phyloP scores from a whole-genome alignment of 92 coral and sea anemone genomes.

The Porites evermanni region DNA sequence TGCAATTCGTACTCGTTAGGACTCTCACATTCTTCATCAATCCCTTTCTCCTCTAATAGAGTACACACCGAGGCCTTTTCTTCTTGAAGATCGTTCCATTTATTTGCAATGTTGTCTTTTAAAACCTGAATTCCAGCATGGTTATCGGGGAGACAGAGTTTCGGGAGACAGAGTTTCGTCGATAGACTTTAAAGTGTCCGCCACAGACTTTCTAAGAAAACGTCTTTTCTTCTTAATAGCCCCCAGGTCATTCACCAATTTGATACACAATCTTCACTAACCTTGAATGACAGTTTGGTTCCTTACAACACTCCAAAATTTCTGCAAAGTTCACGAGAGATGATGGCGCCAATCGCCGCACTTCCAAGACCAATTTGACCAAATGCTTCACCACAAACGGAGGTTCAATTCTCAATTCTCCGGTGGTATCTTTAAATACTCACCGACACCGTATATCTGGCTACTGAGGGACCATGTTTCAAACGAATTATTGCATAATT shows the following conservation, averaged over 20 bases:
- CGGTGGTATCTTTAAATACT: background rate
- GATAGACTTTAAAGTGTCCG: constrained; percentile 3
- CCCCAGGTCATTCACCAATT: constrained; percentile 26
- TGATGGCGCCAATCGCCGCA: background rate
- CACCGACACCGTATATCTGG: background rate
- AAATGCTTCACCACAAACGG: background rate
- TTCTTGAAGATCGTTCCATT: constrained; percentile 37
- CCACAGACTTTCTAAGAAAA: constrained; percentile 24
- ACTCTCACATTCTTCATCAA: constrained; percentile 29
- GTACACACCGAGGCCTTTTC: constrained; percentile 20
- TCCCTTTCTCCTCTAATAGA: constrained; percentile 1
- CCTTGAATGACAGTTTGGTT: background rate
- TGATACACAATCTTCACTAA: background rate
- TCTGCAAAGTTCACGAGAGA: background rate
- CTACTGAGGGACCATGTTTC: constrained; percentile 15
- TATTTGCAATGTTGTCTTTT: constrained; percentile 6
- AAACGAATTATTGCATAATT: too few relatives aligned
- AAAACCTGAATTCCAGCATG: constrained; percentile 15
- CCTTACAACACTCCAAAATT: background rate
- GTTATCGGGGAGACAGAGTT: background rate
- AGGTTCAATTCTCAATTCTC: background rate
- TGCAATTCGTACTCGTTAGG: constrained; percentile 30
- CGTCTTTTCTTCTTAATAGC: constrained; percentile 33
- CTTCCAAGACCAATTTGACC: background rate
- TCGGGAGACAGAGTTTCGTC: constrained; percentile 23